Evolutionary conservation across 2,113 vertebrate species (phyloP), one percentile per base, ranked within the genome.

Genomic region (Gavia stellata): DNA sequence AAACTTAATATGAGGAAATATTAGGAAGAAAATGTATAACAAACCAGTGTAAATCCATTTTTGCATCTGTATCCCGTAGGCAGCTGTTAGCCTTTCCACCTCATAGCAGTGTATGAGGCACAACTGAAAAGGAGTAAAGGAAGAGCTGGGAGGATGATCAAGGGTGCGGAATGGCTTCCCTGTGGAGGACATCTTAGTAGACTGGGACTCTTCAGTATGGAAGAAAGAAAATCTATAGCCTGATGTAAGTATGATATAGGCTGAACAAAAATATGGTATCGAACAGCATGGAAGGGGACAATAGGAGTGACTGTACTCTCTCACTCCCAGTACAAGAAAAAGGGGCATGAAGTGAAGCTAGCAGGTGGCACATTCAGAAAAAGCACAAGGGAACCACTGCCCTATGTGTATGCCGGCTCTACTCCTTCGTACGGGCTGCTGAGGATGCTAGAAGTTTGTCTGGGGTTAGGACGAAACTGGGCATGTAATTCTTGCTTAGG

Each of bases 401-500:
- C 18, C 18, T 9, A 2, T 0, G 10, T 8, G 3, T 58, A 10
- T 13, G 12, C 31, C 44, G 21, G 21, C 34, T 70, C 65, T 26
- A 6, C n/a, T n/a, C 38, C 59, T 13, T 0, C 12, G 10, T 40
- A 50, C 3, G 0, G 16, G 16, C 6, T 13, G 0, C 3, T 21
- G 55, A 0, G 0, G 12, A 7, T 33, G 42, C 17, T 4, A 3
- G 16, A 31, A 36, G 17, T 77, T 74, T 40, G 7, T 16, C 34
- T 13, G 49, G 16, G 10, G 5, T 47, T 29, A 47, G 53, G n/a
- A 68, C 5, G 13, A 72, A 80, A 65, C 1, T 26, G 12, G n/a
- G 6, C 9, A 29, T 5, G 7, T n/a, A 50, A 65, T 25, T 2
- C 33, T 63, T 55, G 34, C 34, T 86, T 36, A 29, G 53, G 50